Conservation (phyloP, 2,888 invertebrate species). For the Drosophila mulleri region DNA sequence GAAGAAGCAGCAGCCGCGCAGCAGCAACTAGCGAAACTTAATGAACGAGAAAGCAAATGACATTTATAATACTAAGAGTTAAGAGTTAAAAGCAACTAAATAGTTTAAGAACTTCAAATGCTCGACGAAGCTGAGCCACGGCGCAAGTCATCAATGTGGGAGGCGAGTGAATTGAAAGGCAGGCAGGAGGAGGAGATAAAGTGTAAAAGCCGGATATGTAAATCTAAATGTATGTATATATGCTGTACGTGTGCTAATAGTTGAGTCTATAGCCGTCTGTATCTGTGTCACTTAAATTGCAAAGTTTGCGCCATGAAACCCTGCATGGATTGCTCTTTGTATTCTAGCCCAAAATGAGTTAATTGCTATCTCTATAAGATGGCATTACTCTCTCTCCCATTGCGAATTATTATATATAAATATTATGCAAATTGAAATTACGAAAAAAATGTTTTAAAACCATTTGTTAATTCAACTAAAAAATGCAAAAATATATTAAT, state of each 20-base stretch:
- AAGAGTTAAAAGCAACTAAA: slow-evolving; percentile 24
- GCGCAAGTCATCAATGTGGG: background rate
- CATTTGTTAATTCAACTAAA: too few relatives aligned
- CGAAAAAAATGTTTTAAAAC: too few relatives aligned
- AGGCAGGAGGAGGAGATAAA: background rate
- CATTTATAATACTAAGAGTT: slow-evolving; percentile 43
- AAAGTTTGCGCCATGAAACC: background rate
- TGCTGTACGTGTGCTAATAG: background rate
- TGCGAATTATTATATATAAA: too few relatives aligned
- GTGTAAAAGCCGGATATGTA: background rate
- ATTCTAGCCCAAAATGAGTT: too few relatives aligned
- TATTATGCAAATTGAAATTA: too few relatives aligned
- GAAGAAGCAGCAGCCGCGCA: background rate
- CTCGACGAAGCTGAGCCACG: background rate
- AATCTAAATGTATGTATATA: background rate
- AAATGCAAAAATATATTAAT: too few relatives aligned
- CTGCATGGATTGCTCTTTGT: background rate
- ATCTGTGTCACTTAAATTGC: background rate
- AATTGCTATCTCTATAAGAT: too few relatives aligned
- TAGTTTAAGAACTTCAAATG: background rate
- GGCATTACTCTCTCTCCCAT: too few relatives aligned
- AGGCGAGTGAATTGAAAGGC: background rate
- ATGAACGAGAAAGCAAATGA: slow-evolving; percentile 45
- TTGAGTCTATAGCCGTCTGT: background rate
- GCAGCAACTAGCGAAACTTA: slow-evolving; percentile 31